Base-by-base conservation (phyloP, 2,797 vertebrate species). In the Pygocentrus nattereri region DNA sequence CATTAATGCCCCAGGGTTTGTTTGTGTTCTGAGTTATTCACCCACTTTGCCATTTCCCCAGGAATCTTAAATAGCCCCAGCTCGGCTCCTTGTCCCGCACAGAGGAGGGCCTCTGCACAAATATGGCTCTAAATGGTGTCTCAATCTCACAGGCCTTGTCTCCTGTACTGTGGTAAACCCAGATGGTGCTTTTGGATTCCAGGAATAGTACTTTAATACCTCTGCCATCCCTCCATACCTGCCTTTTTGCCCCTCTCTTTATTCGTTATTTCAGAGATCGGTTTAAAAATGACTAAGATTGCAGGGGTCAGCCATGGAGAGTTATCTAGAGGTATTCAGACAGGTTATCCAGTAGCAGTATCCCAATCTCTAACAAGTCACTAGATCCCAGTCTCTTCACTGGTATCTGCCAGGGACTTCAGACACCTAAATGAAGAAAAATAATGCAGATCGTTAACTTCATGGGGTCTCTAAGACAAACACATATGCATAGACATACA, bases 31-130 rank as follows among this genome's bases (percentile, higher is more conserved):
- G 82, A 89, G 82, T 90, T 92, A 92, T 92, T 91, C 91, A 88
- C 89, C 90, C 90, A 91, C 87, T 94, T 93, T 89, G 84, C 91
- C 88, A 93, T 95, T 94, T 94, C 91, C 93, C 87, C 85, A 91
- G 87, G 91, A 94, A 93, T 94, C 90, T 92, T 92, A 93, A 93
- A 94, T 90, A 91, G 87, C 86, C 79, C 86, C 85, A 74, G 85
- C 84, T 86, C 83, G 74, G 85, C 84, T 86, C 84, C 82, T 82
- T 79, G 80, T 90, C 86, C 86, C 80, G 89, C 68, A 62, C 79
- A 84, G 84, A 85, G 79, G 86, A 73, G 77, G 86, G 80, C 87
- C 88, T 88, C 87, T 91, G 85, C 87, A 85, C 88, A 91, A 92
- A 93, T 86, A 93, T 25, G 10, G 75, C 86, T 80, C 84, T 88